Base-by-base conservation (phyloP, 2,888 invertebrate genomes). In the Hypselothyrea guttata region DNA sequence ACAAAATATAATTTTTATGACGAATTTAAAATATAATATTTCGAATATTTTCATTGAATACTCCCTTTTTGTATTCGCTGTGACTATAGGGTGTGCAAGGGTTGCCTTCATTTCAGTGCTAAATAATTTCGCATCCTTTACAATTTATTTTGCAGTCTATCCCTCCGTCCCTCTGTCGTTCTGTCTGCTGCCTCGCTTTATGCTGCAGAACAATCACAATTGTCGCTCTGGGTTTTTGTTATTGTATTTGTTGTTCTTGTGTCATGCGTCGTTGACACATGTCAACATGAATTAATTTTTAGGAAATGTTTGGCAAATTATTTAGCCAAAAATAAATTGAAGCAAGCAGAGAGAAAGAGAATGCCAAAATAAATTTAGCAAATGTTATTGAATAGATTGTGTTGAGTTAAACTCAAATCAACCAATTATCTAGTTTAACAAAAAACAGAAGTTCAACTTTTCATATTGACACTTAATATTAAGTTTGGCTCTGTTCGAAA, bases 261-360 rank as follows among this genome's bases (percentile, higher is more conserved):
- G 73, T 46, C 60, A 74, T 66, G 71, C 58, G 45, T 53, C 51
- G 51, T 55, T 75, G 78, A 67, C 83, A 75, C 53, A 70, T 76
- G 79, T 70, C 77, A 70, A 68, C 53, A 49, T 49, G 70, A 83
- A 83, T 78, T 83, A 83, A 78, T 70, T 75, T 65, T 54, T 60
- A 44, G 57, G 49, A 37, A 46, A 41, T 44, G 62, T 65, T 62
- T 38, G 2, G 22, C 11, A 44, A 52, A 59, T 42, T 40, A 45
- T 33, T 16, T 42, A 16, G 15, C 22, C n/a, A 11, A 7, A 37
- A 38, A 22, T 33, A 33, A 16, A 33, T 38, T n/a, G 31, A 46
- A 38, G 22, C 9, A 1, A 1, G 18, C 30, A n/a, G 15, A 22
- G 2, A 5, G 22, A 22, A 22, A n/a, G n/a, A n/a, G n/a, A n/a